Evolutionary conservation across 92 coral and sea anemone genomes (phyloP).

Genomic region (Nematostella vectensis): DNA sequence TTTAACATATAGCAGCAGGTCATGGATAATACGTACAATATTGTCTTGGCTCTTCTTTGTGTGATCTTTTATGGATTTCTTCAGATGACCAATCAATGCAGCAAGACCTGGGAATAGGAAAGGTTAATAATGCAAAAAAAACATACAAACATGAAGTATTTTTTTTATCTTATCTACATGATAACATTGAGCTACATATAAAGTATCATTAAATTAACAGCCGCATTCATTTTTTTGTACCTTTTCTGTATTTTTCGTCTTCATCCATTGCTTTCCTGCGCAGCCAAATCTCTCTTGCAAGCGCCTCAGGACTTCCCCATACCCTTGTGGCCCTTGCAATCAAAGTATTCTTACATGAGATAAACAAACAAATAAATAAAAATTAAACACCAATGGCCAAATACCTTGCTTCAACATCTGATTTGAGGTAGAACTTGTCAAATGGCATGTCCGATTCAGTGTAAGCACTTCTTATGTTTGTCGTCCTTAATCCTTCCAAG

Average conservation of each 20-base stretch:
- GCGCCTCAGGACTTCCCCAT: slow-evolving; percentile 92
- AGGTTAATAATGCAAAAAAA: not conserved
- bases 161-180: too few species aligned
- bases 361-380: not conserved
- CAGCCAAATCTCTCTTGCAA: slow-evolving; percentile 67
- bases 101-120: slow-evolving; percentile 56
- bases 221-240: too few species aligned
- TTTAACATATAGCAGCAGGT: too few species aligned
- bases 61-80: slow-evolving; percentile 95
- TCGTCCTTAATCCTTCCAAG: slow-evolving; percentile 75
- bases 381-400: too few species aligned
- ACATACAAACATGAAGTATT: not conserved
- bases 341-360: too few species aligned
- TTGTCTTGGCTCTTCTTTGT: slow-evolving; percentile 82
- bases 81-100: slow-evolving; percentile 89
- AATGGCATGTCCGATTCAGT: slow-evolving; percentile 66
- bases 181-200: too few species aligned
- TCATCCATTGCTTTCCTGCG: slow-evolving; percentile 77
- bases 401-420: slow-evolving; percentile 89
- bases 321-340: slow-evolving; percentile 64
- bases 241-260: slow-evolving; percentile 86
- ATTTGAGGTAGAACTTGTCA: slow-evolving; percentile 74
- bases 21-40: slow-evolving; percentile 64
- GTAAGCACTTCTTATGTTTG: slow-evolving; percentile 90
- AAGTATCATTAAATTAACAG: too few species aligned